Evolutionary conservation across 2,888 invertebrate genomes (phyloP), one percentile per base, ranked within the genome.

Genomic region (Rhingia campestris): DNA sequence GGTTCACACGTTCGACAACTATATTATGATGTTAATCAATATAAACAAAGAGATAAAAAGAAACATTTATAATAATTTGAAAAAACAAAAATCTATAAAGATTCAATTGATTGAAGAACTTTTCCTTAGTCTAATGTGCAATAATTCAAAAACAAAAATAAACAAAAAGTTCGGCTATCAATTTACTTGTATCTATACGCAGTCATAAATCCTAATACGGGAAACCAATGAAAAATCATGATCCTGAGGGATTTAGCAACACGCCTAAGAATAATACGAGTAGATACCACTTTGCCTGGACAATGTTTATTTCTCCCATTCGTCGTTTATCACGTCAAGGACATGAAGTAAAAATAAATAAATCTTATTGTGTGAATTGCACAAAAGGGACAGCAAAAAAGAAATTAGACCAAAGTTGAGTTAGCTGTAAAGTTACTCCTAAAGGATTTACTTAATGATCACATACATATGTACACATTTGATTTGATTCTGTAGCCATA

Each of bases 141-240:
- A 72, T 53, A 51, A 53, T 72, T 37, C 61, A 30, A 35, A 14
- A n/a, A n/a, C n/a, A n/a, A n/a, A n/a, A n/a, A n/a, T n/a, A n/a
- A n/a, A n/a, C n/a, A n/a, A n/a, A 53, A 43, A 37, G 61, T 37
- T 30, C 61, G 53, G 45, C 61, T 63, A 61, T 32, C 32, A 30
- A 49, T 33, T 53, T 45, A 22, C 1, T 22, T 22, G 22, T 22
- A 22, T 51, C 61, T 53, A 45, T 53, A 32, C 45, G 53, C 30
- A 30, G 59, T 72, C 61, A 61, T 63, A 61, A 72, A 72, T 72
- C 61, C 72, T 72, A 72, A 72, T 72, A 33, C 53, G 43, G 37
- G 30, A 72, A 72, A 72, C 45, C 37, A 63, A 53, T 61, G 72
- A 45, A 45, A 63, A 53, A 72, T 72, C 61, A 63, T 63, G 72